Conservation (phyloP, 2,113 vertebrate genomes). For the Eptesicus fuscus region DNA sequence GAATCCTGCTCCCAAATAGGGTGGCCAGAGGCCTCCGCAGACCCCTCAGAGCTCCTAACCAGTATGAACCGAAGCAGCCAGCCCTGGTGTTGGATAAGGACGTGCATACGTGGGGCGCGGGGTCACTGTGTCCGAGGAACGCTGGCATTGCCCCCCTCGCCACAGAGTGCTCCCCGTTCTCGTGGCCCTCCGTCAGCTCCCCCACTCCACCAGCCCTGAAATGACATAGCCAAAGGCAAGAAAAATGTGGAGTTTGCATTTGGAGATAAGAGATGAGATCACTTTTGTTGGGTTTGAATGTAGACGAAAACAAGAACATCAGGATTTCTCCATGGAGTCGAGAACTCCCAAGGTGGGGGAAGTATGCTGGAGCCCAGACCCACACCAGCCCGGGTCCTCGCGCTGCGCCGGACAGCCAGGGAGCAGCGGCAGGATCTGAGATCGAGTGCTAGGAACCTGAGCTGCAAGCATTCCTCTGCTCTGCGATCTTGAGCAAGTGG, state of each 20-base stretch:
- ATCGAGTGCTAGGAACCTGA: not conserved
- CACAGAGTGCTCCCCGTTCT: not conserved
- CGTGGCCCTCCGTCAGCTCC: not conserved
- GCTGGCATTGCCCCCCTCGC: not conserved
- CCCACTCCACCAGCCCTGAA: not conserved
- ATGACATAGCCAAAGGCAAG: not conserved
- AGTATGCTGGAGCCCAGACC: not conserved
- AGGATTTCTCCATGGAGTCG: not conserved
- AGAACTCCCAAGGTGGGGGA: not conserved
- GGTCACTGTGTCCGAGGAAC: not conserved
- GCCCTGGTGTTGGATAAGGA: not conserved
- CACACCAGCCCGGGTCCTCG: not conserved
- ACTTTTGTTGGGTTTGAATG: not conserved
- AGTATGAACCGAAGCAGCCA: slow-evolving; percentile 37
- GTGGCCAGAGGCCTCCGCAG: slow-evolving; percentile 26
- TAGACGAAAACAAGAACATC: not conserved
- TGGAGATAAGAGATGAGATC: not conserved
- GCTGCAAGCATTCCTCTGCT: not conserved
- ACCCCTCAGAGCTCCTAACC: slow-evolving; percentile 15
- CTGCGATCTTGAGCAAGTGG: not conserved
- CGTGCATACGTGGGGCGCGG: not conserved
- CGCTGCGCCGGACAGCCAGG: not conserved
- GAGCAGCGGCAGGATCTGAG: not conserved
- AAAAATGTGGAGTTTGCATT: not conserved
- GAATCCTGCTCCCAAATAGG: slow-evolving; percentile 35